Base-by-base conservation (phyloP, 2,113 vertebrate species). In the Datnioides undecimradiatus region DNA sequence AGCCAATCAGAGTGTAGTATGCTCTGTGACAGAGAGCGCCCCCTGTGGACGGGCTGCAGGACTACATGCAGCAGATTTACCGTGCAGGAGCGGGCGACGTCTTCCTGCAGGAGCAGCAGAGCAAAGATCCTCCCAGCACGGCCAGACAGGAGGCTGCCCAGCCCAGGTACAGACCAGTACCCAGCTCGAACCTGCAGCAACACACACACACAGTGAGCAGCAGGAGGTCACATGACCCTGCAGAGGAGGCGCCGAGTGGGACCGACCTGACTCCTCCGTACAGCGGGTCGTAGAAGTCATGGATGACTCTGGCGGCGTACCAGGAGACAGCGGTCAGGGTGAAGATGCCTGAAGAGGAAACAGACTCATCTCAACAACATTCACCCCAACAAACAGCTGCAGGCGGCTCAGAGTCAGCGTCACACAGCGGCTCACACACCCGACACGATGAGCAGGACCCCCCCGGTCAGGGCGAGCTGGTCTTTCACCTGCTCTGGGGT, bases 151-250 rank as follows among this genome's bases (percentile, higher is more conserved):
- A 93, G 8, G 95, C 95, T 1, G 90, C 82, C 96, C 96, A 98
- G 75, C 96, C 97, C 90, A 97, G 91, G 72, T 97, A 98, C 2
- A 98, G 91, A 65, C 93, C 97, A 9, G 80, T 48, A 21, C 97
- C 96, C 60, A 97, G 85, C 85, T 97, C 97, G 65, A 95, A 97
- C 87, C 97, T 97, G 91, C 45, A 94, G 31, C 36, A 69, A 8
- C 17, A 55, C 21, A 59, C 45, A 36, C 55, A 31, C 48, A 62
- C 4, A 0, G 31, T 71, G 12, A 57, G 36, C 27, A 40, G 23
- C 69, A 73, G 34, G 0, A 49, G 41, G 12, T 66, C 31, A n/a
- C 36, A 51, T 48, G 57, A 49, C 10, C 10, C 9, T n/a, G 55
- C 2, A 13, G 57, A 36, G 11, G 52, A 5, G 11, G 31, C 3